phyloP scores from a whole-genome alignment of 2,888 invertebrate species.

The Mythimna albipuncta region DNA sequence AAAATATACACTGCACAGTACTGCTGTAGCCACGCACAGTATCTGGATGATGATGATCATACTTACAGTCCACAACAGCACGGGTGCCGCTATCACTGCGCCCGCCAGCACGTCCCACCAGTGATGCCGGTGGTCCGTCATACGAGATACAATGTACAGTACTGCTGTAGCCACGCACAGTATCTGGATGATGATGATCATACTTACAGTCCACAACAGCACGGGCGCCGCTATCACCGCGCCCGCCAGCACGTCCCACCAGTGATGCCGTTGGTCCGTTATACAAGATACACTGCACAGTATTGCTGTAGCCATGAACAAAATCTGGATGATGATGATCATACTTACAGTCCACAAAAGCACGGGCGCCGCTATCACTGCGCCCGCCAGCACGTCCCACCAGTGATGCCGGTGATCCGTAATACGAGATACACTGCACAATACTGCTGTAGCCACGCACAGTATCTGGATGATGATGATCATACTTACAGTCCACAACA shows the following conservation, averaged over 20 bases:
- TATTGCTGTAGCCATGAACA: too few relatives aligned
- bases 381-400: too few relatives aligned
- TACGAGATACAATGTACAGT: slow-evolving; percentile 91
- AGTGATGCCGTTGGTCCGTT: slow-evolving; percentile 93
- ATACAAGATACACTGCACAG: slow-evolving; percentile 89
- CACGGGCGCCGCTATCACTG: too few relatives aligned
- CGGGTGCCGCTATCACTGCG: slow-evolving; percentile 87
- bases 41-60: slow-evolving; percentile 81
- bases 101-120: slow-evolving; percentile 95
- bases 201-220: slow-evolving; percentile 90
- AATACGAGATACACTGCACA: slow-evolving; percentile 80
- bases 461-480: slow-evolving; percentile 83
- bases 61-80: slow-evolving; percentile 91
- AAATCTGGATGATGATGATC: too few relatives aligned
- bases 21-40: slow-evolving; percentile 87
- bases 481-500: slow-evolving; percentile 90
- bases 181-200: slow-evolving; percentile 83
- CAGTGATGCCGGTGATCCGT: too few relatives aligned
- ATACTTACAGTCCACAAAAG: too few relatives aligned
- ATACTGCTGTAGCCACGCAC: slow-evolving; percentile 70
- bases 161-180: slow-evolving; percentile 88
- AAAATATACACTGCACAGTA: slow-evolving; percentile 92
- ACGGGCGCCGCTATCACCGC: slow-evolving; percentile 88
- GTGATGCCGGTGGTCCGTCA: slow-evolving; percentile 94
- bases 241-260: slow-evolving; percentile 95